Base-by-base conservation (phyloP, 2,888 invertebrate genomes). In the Cephus pulcher region DNA sequence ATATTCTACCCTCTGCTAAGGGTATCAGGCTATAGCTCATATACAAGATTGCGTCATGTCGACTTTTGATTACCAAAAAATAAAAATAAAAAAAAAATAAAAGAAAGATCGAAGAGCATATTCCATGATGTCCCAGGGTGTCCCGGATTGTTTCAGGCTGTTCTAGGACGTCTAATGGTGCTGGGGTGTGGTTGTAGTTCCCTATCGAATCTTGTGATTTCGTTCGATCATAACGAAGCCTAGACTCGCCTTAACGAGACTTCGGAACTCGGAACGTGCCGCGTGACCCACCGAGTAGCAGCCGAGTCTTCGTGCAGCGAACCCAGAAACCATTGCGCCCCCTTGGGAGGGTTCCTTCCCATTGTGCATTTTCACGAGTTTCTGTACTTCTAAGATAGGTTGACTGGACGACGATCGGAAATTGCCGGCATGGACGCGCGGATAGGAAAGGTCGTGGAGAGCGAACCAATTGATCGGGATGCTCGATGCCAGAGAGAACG, bases 281-380 rank as follows among this genome's bases (percentile, higher is more conserved):
- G 56, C 23, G 23, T 9, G 23, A 23, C 56, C 56, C 9, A 56
- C 23, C 56, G 56, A 56, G 23, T 11, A 56, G 23, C 23, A 23
- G 23, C 9, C 56, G 9, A 56, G 23, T 56, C 56, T 9, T 56
- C 56, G 23, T 23, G 23, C 56, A 23, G 56, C 56, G 56, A 56
- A 56, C 56, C 9, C 9, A 56, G 56, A 23, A 56, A 56, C 2
- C 23, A 23, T 23, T 23, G 23, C 9, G 23, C 23, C 23, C 9
- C 23, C 23, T 56, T 23, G 23, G 56, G 9, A 56, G 56, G 56
- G 56, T 56, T 56, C 23, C 9, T 15, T 56, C 2, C 23, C 56
- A 9, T 23, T 56, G 23, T 23, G 23, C 23, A 9, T 23, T 86
- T 83, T 78, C 75, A 78, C 75, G 76, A 73, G 23, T 56, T 23